Evolutionary conservation across 1,140 invertebrate genomes (phyloP).

Genomic region (Centruroides vittatus): DNA sequence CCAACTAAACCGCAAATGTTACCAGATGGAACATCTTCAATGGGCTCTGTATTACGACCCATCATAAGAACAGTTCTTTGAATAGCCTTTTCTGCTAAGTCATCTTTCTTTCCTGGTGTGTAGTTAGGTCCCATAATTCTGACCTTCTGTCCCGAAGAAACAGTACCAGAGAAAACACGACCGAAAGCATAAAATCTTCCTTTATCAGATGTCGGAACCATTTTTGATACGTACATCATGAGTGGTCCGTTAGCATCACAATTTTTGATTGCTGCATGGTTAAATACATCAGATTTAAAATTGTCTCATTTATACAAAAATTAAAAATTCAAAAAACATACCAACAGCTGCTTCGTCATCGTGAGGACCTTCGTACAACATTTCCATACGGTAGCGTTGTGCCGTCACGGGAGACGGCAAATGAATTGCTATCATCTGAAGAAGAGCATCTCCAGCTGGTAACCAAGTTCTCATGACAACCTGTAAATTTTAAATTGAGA

Average conservation of each 20-base stretch:
- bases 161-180: constrained; percentile 96
- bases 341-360: constrained; percentile 93
- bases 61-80: constrained; percentile 99
- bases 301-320: no score
- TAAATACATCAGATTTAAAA: not conserved
- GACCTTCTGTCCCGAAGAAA: constrained; percentile 87
- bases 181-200: constrained; percentile 99
- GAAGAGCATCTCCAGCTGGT: constrained; percentile 95
- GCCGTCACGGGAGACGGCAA: constrained; percentile 96
- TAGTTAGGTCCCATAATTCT: constrained; percentile 99
- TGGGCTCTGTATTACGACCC: constrained; percentile 98
- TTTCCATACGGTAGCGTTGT: constrained; percentile 98
- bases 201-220: constrained; percentile 99
- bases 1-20: constrained; percentile 99
- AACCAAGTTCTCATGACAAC: constrained; percentile 98
- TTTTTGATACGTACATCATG: constrained; percentile 99
- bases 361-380: constrained; percentile 94
- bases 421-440: constrained; percentile 99
- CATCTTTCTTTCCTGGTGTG: constrained; percentile 94
- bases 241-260: constrained; percentile 93
- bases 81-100: constrained; percentile 97
- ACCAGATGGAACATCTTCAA: constrained; percentile 97
- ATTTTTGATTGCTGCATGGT: constrained; percentile 45
- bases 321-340: no score
- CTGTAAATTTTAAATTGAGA: no score